phyloP scores from a whole-genome alignment of 1,140 invertebrate genomes.

The Ephestia elutella region DNA sequence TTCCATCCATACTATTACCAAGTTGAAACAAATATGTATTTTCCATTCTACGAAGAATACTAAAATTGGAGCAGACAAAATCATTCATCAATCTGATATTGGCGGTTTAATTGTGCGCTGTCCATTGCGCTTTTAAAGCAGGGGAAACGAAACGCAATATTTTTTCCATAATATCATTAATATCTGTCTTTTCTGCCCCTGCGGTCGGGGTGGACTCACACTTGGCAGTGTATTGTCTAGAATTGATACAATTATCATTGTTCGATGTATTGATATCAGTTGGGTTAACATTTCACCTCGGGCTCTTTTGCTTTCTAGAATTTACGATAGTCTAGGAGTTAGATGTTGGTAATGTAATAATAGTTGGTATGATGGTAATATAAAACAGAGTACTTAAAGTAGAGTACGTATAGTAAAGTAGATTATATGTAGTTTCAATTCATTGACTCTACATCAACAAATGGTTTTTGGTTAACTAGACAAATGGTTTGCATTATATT shows the following conservation, averaged over 20 bases:
- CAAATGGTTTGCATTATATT: too few relatives aligned
- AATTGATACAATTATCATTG: not conserved
- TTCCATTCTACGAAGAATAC: not conserved
- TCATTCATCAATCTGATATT: slow-evolving; percentile 5
- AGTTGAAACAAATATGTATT: not conserved
- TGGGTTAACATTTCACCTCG: not conserved
- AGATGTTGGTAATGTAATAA: too few relatives aligned
- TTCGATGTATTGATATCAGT: not conserved
- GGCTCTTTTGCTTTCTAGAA: not conserved
- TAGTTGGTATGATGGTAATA: too few relatives aligned
- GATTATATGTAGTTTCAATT: too few relatives aligned
- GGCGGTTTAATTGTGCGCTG: slow-evolving; percentile 1
- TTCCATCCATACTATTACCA: not conserved
- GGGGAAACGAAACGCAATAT: slow-evolving; percentile 1
- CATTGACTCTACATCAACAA: too few relatives aligned
- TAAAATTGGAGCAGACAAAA: not conserved
- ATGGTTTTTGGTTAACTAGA: too few relatives aligned
- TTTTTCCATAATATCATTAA: slow-evolving; percentile 2
- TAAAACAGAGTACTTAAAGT: too few relatives aligned
- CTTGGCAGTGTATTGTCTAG: not conserved
- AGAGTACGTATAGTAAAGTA: too few relatives aligned
- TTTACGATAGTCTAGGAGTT: not conserved
- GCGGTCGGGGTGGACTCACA: not conserved
- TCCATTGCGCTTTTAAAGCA: not conserved
- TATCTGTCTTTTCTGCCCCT: not conserved